phyloP scores from a whole-genome alignment of 2,113 vertebrate species.

The Grammomys dolichurus region DNA sequence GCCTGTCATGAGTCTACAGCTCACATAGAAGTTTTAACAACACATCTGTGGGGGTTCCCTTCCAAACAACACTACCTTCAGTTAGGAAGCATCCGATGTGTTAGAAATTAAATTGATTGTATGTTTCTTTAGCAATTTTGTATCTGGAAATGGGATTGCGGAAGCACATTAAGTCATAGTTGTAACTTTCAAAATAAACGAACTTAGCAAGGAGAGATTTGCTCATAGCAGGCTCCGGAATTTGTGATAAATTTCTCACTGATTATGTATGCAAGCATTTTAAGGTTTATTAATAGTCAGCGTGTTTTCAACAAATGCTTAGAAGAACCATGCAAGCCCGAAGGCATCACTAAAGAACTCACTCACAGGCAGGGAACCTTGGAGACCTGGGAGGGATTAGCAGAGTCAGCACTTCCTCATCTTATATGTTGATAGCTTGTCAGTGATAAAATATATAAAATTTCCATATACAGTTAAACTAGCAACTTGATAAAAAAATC shows the following conservation, averaged over 20 bases:
- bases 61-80: conserved; percentile 14
- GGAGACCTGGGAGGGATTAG: background rate
- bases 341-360: background rate
- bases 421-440: background rate
- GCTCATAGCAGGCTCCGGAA: background rate
- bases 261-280: background rate
- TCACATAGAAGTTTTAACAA: background rate
- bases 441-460: background rate
- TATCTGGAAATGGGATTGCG: background rate
- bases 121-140: background rate
- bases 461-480: background rate
- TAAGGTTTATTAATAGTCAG: background rate
- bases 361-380: background rate
- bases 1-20: background rate
- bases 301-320: conserved; percentile 6
- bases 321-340: background rate
- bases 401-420: background rate
- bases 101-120: background rate
- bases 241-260: background rate
- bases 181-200: background rate
- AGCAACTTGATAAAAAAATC: background rate
- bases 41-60: background rate
- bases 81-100: background rate
- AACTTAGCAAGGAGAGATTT: background rate
- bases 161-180: background rate